These are phyloP conservation scores for Python bivittatus DNA, from an alignment of 2,113 vertebrate genomes.

Conservation along the genomic window DNA sequence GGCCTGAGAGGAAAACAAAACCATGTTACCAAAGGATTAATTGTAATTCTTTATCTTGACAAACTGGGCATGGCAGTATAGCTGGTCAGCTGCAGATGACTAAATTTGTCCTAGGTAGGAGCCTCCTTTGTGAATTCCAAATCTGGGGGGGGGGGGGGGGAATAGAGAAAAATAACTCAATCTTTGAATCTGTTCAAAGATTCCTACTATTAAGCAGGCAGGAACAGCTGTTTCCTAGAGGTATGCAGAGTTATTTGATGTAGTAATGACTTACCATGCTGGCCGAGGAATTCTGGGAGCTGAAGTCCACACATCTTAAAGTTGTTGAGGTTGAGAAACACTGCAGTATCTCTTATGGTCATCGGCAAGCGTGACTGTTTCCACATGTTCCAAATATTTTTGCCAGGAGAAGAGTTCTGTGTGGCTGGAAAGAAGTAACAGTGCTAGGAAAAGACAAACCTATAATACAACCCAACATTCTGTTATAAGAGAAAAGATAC, in stretches of 20 bases:
- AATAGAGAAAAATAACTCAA: background rate
- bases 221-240: background rate
- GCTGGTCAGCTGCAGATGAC: background rate
- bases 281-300: background rate
- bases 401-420: background rate
- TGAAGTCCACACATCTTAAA: background rate
- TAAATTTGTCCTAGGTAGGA: background rate
- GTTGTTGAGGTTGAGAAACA: background rate
- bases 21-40: background rate
- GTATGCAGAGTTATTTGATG: background rate
- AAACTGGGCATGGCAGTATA: background rate
- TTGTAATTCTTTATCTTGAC: background rate
- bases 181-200: background rate
- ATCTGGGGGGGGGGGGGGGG: background rate
- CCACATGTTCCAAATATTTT: background rate
- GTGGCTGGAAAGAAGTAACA: background rate
- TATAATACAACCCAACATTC: background rate
- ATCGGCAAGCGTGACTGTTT: background rate
- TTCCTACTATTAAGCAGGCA: background rate
- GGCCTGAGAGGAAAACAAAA: background rate
- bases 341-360: background rate
- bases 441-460: background rate
- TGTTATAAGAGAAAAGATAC: background rate
- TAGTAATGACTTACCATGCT: background rate
- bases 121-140: background rate